A percentile compares a stretch with the other conserved stretches of the same genome.
Evolutionary conservation across 2,113 vertebrate species (phyloP).

Genomic region (Synodontis membranacea): DNA sequence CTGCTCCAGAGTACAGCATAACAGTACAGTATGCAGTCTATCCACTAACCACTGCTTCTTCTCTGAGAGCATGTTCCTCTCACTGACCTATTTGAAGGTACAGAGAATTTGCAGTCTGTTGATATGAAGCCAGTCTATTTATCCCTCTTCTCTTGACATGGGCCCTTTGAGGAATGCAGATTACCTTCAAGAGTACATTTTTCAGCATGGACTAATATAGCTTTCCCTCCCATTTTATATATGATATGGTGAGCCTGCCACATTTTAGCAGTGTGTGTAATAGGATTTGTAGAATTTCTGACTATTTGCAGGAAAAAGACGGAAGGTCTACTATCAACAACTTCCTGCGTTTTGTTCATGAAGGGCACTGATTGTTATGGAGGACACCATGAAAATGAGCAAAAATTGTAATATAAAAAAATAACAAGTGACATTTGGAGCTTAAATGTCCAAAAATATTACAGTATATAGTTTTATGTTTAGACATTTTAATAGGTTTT

Average conservation of each 20-base stretch:
- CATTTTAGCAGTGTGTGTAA: background rate
- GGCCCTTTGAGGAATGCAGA: constrained; percentile 64
- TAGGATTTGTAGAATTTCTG: background rate
- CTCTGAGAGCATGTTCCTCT: constrained; percentile 38
- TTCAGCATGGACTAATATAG: constrained; percentile 43
- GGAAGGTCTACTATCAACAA: background rate
- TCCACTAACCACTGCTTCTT: constrained; percentile 10
- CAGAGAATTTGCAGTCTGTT: constrained; percentile 51
- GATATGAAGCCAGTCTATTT: constrained; percentile 67
- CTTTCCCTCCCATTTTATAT: constrained; percentile 54
- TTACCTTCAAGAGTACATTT: constrained; percentile 60
- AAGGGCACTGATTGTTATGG: background rate
- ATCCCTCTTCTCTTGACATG: constrained; percentile 57
- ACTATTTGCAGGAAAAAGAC: background rate
- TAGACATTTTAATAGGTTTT: background rate
- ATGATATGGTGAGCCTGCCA: background rate
- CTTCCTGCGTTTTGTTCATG: background rate
- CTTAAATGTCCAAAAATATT: background rate
- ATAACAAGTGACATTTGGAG: background rate
- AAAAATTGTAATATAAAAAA: too few species aligned
- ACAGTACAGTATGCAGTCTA: constrained; percentile 48
- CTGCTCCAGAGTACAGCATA: constrained; percentile 43
- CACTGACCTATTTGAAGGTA: constrained; percentile 57
- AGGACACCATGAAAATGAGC: background rate
- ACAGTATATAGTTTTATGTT: background rate